These are phyloP conservation scores for Platycheirus rosarum DNA, from an alignment of 2,888 invertebrate genomes.

Conservation along the genomic window DNA sequence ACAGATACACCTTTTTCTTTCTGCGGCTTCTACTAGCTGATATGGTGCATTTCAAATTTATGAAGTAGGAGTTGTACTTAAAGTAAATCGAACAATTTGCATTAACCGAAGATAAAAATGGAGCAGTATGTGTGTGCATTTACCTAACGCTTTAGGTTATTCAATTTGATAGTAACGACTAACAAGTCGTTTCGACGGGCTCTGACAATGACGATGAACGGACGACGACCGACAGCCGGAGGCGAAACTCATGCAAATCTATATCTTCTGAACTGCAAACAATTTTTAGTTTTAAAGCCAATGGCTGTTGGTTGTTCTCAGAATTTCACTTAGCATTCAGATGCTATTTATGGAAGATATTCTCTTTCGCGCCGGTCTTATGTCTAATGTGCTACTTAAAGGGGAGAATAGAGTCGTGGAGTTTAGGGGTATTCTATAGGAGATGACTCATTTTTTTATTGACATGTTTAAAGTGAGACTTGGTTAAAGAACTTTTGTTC, in stretches of 20 bases:
- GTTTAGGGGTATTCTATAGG: too few species aligned
- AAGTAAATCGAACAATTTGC: constrained; percentile 20
- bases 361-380: too few species aligned
- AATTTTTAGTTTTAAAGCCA: constrained; percentile 16
- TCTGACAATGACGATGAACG: not conserved
- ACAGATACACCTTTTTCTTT: not conserved
- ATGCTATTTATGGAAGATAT: constrained; percentile 57
- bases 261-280: constrained; percentile 35
- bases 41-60: constrained; percentile 28
- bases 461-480: too few species aligned
- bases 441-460: too few species aligned
- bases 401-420: not conserved
- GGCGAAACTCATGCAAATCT: constrained; percentile 40
- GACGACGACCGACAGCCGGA: constrained; percentile 5
- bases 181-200: too few species aligned
- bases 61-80: constrained; percentile 4
- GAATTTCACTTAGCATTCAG: constrained; percentile 67
- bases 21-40: too few species aligned
- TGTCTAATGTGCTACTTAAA: not conserved
- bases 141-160: constrained; percentile 33
- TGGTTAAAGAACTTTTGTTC: too few species aligned
- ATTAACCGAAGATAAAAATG: constrained; percentile 32
- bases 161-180: constrained; percentile 46
- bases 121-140: not conserved
- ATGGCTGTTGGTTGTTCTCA: constrained; percentile 34